A percentile compares a stretch with the other conserved stretches of the same genome.
phyloP scores from a whole-genome alignment of 2,113 vertebrate species.

The Cardinalis cardinalis region DNA sequence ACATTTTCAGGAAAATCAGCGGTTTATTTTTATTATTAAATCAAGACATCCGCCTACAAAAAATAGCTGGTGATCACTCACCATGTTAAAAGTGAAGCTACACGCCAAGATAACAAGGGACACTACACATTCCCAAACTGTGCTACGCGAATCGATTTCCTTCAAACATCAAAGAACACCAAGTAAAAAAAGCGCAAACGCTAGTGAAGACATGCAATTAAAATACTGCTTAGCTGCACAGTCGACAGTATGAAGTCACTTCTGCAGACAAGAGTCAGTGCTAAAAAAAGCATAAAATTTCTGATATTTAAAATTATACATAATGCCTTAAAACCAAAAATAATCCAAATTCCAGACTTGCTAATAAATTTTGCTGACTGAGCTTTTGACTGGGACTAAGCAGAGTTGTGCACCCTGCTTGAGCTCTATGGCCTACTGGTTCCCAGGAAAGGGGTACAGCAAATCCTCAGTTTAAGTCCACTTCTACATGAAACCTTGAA shows the following conservation, averaged over 20 bases:
- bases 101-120: neutral
- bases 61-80: accelerated
- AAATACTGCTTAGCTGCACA: neutral
- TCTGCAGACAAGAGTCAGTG: neutral
- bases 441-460: accelerated
- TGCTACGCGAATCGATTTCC: accelerated
- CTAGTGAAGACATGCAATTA: neutral
- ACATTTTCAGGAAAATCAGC: neutral
- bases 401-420: accelerated
- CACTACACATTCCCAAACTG: accelerated
- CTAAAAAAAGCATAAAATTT: accelerated
- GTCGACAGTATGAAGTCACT: accelerated
- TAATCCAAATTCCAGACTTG: accelerated
- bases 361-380: neutral
- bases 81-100: neutral
- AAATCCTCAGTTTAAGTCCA: neutral
- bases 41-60: accelerated
- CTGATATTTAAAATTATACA: accelerated
- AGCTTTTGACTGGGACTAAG: accelerated
- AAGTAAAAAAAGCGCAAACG: accelerated
- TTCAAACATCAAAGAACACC: neutral
- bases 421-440: neutral
- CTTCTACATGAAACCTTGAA: neutral
- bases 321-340: neutral
- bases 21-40: neutral